Evolutionary conservation across 2,113 vertebrate species (phyloP), one percentile per base, ranked within the genome.

Genomic region (Thalassoma bifasciatum): DNA sequence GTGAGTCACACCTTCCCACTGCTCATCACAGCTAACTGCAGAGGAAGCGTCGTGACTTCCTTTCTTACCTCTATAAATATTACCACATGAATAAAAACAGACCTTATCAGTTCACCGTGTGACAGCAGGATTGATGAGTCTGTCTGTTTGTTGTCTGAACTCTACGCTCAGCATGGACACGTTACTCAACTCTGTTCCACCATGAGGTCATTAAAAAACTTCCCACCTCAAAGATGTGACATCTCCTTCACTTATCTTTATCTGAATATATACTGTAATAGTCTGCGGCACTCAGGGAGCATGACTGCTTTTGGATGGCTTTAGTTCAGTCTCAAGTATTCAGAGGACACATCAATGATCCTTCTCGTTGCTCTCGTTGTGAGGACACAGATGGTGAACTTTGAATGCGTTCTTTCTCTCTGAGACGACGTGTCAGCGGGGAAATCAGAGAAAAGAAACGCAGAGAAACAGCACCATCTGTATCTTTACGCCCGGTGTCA

Each of bases 351-450:
- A 70, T 73, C 75, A 77, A 90, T 83, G 6, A 89, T 85, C 67
- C 30, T 6, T 70, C 74, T 78, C 58, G 69, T 72, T 14, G 10
- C 68, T 17, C 47, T 2, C 40, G 8, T 63, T 61, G 65, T 75
- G 65, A 72, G 87, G 79, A 81, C 72, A 75, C 83, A 90, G 81
- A 82, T 81, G 83, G 83, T 82, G 82, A 90, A 89, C 82, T 78
- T 61, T 86, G 74, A 90, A 86, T 89, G 72, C 66, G 64, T 78
- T 88, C 66, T 67, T 83, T 83, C 76, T 80, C 68, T 71, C 59
- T 72, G 21, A 82, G 62, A 75, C 51, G 53, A 60, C 78, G 30
- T 68, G 79, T 87, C 81, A 83, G 71, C 36, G 19, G 89, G 81
- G 87, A 88, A 88, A 87, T 89, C 62, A 71, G 60, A 84, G 70